Base-by-base conservation (phyloP, 2,113 vertebrate genomes). In the Struthio camelus region DNA sequence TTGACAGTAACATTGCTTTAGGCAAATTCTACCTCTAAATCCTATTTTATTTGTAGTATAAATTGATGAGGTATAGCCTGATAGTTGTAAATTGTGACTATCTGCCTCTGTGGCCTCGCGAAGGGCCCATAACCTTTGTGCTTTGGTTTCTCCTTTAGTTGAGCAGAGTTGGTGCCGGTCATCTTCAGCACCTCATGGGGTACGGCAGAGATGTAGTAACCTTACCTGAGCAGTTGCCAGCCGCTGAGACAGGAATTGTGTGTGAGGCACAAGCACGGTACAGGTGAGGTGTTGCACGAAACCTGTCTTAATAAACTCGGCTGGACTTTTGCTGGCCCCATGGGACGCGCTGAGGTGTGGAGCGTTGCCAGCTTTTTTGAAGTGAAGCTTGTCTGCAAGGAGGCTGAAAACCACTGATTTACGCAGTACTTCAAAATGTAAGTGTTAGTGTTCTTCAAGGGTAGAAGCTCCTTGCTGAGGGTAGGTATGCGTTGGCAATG, bases 181-280 rank as follows among this genome's bases (percentile, higher is more conserved):
- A 8, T 61, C 72, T 54, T 16, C 58, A 36, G 61, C 14, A 5
- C 28, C 59, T 40, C 9, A 0, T 4, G 64, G 56, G 30, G 11
- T 3, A 0, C 9, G 16, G 27, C 24, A 50, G 62, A 77, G 54
- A 30, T 6, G 9, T 1, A 12, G n/a, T 38, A 48, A 15, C 8
- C 64, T 87, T 54, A 0, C 11, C 2, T 1, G 22, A 54, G 25
- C 2, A 0, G 2, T 12, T 58, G 73, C 89, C 78, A 53, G 64
- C 22, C 0, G 12, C 9, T 0, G 3, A 53, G 64, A 44, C 30
- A 46, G 67, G 59, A 82, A 64, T 18, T 48, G 64, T 19, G 64
- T 14, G 38, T 36, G 54, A 62, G 69, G 17, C 59, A 40, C 22
- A 13, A 20, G 50, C 3, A 11, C n/a, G 3, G 8, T 44, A 16